Evolutionary conservation across 1,140 invertebrate genomes (phyloP), one percentile per base, ranked within the genome.

Genomic region (Euglossa dilemma): DNA sequence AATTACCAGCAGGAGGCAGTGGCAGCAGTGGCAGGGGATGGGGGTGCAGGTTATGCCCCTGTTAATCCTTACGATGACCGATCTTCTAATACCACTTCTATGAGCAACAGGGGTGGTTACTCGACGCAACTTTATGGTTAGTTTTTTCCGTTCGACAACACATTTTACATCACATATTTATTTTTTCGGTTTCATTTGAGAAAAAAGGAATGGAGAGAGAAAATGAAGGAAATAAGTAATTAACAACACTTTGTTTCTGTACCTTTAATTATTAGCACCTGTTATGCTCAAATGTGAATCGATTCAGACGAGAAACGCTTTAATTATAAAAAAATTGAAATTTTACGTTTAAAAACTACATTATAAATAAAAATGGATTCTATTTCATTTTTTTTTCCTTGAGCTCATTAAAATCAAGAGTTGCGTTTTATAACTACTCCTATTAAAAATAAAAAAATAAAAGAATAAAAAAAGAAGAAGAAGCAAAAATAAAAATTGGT

Each of bases 1-100:
- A 87, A 84, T 91, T 93, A 93, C 80, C 92, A 93, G 78, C 91
- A 92, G 87, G 92, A 92, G 88, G 88, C 91, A 90, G 91, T 92
- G 63, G 87, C 86, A 83, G 83, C 85, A 66, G 90, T 86, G 80
- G 83, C 86, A 67, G 90, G 87, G 71, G 87, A 77, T 71, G 89
- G 85, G 87, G 92, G 85, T 84, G 84, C 85, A 82, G 88, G 81
- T 89, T 92, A 91, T 89, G 85, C 90, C 84, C 85, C 90, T 83
- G 84, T 79, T 78, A 89, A 92, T 70, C 86, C 86, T 54, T 92
- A 93, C 80, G 91, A 92, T 74, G 92, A 92, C 85, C 91, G 86
- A 87, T 91, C 89, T 83, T 87, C 91, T 91, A 93, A 93, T 90
- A 77, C 84, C 83, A 89, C 85, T 80, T 88, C 85, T 84, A 90